A percentile compares a stretch with the other conserved stretches of the same genome.
These are phyloP conservation scores for Microtus pennsylvanicus DNA, from an alignment of 2,113 vertebrate species.

Conservation along the genomic window DNA sequence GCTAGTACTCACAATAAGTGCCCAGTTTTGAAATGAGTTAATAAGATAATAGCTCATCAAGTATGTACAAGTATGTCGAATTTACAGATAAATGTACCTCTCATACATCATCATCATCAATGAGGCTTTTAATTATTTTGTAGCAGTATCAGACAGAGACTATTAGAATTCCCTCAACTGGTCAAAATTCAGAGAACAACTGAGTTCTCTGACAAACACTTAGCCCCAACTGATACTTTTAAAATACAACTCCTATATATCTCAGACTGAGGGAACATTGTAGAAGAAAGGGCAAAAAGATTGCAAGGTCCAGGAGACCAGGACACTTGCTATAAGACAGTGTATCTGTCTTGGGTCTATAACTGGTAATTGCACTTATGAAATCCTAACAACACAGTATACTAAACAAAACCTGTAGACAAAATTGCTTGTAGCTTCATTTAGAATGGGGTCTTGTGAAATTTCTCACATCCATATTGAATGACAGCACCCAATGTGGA, in stretches of 20 bases:
- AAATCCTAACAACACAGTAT: background rate
- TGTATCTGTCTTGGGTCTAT: background rate
- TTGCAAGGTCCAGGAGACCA: background rate
- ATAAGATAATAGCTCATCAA: constrained; percentile 3
- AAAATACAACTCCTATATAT: background rate
- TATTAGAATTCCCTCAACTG: background rate
- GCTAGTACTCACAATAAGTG: background rate
- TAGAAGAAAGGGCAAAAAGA: background rate
- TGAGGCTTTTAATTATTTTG: background rate
- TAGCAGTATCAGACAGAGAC: background rate
- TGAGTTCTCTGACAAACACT: background rate
- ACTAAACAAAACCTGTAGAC: background rate
- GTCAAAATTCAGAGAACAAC: background rate
- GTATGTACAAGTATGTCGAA: background rate
- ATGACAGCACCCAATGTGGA: too few relatives aligned
- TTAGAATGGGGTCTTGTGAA: background rate
- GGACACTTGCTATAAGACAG: background rate
- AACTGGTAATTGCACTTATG: rapidly evolving
- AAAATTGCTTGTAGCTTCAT: background rate
- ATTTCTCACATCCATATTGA: background rate
- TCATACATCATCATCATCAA: too few relatives aligned
- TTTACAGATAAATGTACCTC: background rate
- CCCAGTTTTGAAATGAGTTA: constrained; percentile 15
- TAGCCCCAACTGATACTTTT: background rate
- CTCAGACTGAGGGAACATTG: background rate